Conservation (phyloP, 2,797 vertebrate genomes). For the Otolemur crassicaudatus region DNA sequence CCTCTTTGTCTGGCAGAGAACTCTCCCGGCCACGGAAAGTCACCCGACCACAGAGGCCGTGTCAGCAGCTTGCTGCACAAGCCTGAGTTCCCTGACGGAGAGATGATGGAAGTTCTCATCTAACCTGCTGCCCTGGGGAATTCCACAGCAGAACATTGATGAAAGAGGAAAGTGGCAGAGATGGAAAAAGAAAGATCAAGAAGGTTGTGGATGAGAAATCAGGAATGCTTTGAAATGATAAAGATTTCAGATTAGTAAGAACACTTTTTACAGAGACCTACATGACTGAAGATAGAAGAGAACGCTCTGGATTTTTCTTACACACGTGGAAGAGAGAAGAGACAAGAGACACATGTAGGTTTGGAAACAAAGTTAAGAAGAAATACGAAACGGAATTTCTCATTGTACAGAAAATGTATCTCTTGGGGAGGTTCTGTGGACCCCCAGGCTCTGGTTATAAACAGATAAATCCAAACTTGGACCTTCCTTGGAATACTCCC, state of each 20-base stretch:
- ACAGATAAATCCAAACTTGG: conserved; percentile 53
- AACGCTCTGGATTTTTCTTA: neutral
- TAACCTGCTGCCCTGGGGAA: conserved; percentile 54
- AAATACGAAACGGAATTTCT: conserved; percentile 71
- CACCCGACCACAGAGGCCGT: conserved; percentile 86
- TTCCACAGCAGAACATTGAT: neutral
- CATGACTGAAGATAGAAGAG: conserved; percentile 27
- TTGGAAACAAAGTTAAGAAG: conserved; percentile 58
- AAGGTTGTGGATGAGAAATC: conserved; percentile 56
- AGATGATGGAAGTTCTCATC: conserved; percentile 91
- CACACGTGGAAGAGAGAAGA: conserved; percentile 44
- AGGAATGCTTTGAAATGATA: conserved; percentile 36
- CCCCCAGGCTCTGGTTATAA: conserved; percentile 48
- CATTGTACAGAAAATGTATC: conserved; percentile 60
- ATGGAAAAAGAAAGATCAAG: conserved; percentile 59
- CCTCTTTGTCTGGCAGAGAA: conserved; percentile 83
- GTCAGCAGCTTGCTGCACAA: conserved; percentile 87
- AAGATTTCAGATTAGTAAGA: conserved; percentile 32
- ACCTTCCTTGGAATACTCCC: conserved; percentile 8
- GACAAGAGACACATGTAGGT: conserved; percentile 16
- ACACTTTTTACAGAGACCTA: conserved; percentile 39
- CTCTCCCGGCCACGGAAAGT: conserved; percentile 83
- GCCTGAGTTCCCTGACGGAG: conserved; percentile 88
- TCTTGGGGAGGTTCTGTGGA: conserved; percentile 22
- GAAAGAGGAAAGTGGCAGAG: conserved; percentile 17